phyloP scores from a whole-genome alignment of 2,113 vertebrate species.

The Danionella cerebrum region DNA sequence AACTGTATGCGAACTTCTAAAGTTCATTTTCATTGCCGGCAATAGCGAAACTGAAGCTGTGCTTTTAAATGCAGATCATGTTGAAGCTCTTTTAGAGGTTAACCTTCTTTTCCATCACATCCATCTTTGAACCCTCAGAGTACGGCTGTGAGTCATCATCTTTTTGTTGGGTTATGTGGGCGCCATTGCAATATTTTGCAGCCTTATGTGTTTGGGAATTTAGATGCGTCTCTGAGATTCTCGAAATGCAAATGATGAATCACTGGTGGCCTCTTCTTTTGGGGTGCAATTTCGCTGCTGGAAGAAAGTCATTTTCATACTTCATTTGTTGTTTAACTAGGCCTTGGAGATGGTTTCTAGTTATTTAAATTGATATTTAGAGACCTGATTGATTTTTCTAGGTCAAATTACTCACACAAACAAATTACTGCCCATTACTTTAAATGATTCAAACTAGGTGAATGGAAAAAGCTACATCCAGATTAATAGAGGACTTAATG shows the following conservation, averaged over 20 bases:
- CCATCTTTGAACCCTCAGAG: not conserved
- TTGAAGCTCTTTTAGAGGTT: not conserved
- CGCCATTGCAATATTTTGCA: not conserved
- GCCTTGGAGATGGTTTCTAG: not conserved
- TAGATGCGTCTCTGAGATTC: not conserved
- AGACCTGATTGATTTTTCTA: not conserved
- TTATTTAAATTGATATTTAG: not conserved
- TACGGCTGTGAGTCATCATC: constrained; percentile 3
- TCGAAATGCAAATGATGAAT: constrained; percentile 16
- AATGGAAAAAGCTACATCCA: too few relatives aligned
- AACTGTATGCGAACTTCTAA: too few relatives aligned
- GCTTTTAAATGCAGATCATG: constrained; percentile 8
- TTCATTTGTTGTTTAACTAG: not conserved
- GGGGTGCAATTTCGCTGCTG: not conserved
- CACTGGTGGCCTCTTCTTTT: not conserved
- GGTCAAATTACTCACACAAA: not conserved
- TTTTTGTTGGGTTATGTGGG: constrained; percentile 15
- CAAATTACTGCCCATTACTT: not conserved
- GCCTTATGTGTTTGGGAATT: not conserved
- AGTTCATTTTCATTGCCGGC: not conserved
- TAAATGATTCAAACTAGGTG: too few relatives aligned
- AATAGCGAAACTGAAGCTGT: not conserved
- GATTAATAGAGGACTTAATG: too few relatives aligned
- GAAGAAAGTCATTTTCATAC: not conserved
- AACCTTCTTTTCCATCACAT: constrained; percentile 5